Conservation (phyloP, 1,140 invertebrate species). For the Eulimnadia texana region DNA sequence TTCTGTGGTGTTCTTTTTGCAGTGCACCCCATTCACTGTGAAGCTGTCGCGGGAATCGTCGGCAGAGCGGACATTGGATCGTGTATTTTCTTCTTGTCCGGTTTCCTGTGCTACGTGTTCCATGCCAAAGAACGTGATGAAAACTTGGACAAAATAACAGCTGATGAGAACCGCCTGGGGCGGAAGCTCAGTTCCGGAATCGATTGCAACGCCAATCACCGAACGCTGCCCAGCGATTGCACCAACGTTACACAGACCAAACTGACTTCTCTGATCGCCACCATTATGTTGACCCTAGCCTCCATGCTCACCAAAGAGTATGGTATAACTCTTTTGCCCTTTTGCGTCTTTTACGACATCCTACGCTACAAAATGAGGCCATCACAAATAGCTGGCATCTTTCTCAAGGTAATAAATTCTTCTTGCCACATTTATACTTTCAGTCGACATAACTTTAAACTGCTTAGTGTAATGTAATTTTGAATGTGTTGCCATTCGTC, state of each 20-base stretch:
- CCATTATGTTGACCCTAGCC: constrained; percentile 42
- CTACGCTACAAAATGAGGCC: not conserved
- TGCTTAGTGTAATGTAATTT: not conserved
- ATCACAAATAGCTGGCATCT: not conserved
- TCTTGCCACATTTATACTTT: not conserved
- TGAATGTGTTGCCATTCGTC: not conserved
- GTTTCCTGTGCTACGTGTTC: constrained; percentile 63
- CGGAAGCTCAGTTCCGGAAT: constrained; percentile 20
- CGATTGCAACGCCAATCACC: constrained; percentile 19
- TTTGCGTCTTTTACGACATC: constrained; percentile 32
- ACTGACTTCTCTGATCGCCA: constrained; percentile 24
- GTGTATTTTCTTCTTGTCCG: constrained; percentile 73
- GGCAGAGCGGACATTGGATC: constrained; percentile 85
- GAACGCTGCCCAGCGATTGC: too few relatives aligned
- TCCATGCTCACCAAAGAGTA: constrained; percentile 81
- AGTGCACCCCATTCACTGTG: constrained; percentile 88
- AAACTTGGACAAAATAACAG: not conserved
- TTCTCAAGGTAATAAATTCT: not conserved
- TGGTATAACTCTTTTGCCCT: constrained; percentile 69
- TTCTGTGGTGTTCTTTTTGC: constrained; percentile 82
- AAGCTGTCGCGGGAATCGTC: constrained; percentile 87
- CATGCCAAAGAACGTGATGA: constrained; percentile 26
- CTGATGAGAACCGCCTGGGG: not conserved
- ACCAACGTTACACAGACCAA: not conserved
- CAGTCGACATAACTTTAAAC: too few relatives aligned